phyloP scores from a whole-genome alignment of 2,797 vertebrate species.

The Loriculus beryllinus region DNA sequence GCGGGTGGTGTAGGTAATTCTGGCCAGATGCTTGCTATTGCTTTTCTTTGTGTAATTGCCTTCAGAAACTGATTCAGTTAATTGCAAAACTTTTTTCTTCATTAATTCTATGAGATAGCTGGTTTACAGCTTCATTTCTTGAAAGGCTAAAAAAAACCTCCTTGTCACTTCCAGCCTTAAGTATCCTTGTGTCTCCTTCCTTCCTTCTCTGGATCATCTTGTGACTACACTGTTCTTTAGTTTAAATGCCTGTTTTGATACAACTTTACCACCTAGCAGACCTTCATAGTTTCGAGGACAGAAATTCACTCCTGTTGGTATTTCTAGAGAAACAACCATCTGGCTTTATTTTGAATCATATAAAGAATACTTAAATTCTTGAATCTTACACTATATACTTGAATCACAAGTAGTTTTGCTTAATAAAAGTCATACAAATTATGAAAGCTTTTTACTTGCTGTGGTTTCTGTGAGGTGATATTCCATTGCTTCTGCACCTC shows the following conservation, averaged over 20 bases:
- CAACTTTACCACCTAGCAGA: background rate
- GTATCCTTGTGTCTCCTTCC: background rate
- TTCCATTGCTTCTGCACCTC: background rate
- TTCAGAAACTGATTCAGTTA: background rate
- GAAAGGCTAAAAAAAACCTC: background rate
- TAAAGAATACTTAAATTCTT: background rate
- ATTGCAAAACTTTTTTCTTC: background rate
- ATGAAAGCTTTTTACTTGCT: background rate
- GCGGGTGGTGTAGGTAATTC: background rate
- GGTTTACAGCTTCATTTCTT: background rate
- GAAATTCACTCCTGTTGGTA: background rate
- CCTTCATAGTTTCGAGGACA: background rate
- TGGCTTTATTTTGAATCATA: background rate
- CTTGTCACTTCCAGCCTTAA: background rate
- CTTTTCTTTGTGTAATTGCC: background rate
- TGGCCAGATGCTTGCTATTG: constrained; percentile 28
- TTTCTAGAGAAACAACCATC: background rate
- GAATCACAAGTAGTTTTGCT: background rate
- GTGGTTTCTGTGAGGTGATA: background rate
- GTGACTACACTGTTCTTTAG: background rate
- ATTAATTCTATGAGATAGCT: background rate
- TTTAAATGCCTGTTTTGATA: background rate
- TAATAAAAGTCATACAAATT: background rate
- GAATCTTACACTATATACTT: background rate
- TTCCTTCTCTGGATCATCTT: background rate